Conservation (phyloP, 2,797 vertebrate species). For the Cephalopachus bancanus region DNA sequence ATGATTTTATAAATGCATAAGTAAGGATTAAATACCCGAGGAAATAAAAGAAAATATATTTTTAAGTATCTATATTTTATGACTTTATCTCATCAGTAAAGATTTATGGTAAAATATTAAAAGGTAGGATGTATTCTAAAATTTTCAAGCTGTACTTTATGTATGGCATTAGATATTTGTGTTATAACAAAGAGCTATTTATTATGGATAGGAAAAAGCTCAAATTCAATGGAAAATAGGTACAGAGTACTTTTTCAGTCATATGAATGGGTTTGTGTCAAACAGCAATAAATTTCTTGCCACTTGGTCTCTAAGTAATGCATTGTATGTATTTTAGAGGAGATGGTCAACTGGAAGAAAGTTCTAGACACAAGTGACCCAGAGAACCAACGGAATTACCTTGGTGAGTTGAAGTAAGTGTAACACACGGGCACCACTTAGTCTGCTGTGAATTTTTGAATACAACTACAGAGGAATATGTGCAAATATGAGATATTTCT, state of each 20-base stretch:
- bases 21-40: not conserved
- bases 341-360: not conserved
- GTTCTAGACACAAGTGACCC: not conserved
- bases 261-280: not conserved
- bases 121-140: not conserved
- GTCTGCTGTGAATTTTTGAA: not conserved
- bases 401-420: not conserved
- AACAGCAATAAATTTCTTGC: not conserved
- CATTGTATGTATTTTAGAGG: not conserved
- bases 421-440: fast-evolving
- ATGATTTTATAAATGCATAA: not conserved
- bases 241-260: not conserved
- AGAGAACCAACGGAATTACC: not conserved
- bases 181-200: not conserved
- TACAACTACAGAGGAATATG: not conserved
- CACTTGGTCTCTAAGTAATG: not conserved
- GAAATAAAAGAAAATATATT: constrained; percentile 24
- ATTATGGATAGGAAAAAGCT: not conserved
- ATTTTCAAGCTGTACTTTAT: not conserved
- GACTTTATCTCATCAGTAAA: not conserved
- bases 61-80: not conserved
- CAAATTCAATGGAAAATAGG: not conserved
- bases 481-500: not conserved
- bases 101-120: not conserved
- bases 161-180: not conserved